phyloP scores from a whole-genome alignment of 1,140 invertebrate species.

The Mycetomoellerius zeteki region DNA sequence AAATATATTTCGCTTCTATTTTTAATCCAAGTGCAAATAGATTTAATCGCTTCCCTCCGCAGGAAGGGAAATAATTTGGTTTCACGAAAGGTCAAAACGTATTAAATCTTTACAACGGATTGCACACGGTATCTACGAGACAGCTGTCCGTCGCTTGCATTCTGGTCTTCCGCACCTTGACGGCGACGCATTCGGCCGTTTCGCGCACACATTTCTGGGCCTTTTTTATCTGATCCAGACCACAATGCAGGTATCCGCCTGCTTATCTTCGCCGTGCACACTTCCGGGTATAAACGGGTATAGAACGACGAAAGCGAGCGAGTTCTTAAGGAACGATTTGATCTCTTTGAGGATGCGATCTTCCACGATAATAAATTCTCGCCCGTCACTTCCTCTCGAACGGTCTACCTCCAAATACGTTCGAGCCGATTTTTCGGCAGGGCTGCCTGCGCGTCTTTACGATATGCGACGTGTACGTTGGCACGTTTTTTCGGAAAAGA shows the following conservation, averaged over 20 bases:
- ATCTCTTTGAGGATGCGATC: constrained; percentile 43
- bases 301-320: constrained; percentile 42
- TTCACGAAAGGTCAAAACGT: neutral
- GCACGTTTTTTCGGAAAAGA: too few species aligned
- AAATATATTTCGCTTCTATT: neutral
- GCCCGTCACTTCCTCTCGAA: constrained; percentile 16
- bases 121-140: neutral
- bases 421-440: constrained; percentile 5
- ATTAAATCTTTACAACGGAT: neutral
- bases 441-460: neutral
- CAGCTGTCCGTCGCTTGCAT: constrained; percentile 25
- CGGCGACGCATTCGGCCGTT: constrained; percentile 43
- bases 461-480: neutral
- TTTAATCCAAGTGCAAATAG: neutral
- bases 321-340: constrained; percentile 21
- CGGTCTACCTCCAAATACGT: neutral
- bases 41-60: neutral
- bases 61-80: neutral
- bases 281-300: constrained; percentile 55
- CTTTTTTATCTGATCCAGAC: constrained; percentile 63
- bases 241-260: constrained; percentile 61
- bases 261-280: constrained; percentile 44
- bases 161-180: constrained; percentile 25
- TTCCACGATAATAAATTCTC: constrained; percentile 31
- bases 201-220: constrained; percentile 47